Conservation (phyloP, 2,113 vertebrate genomes). For the Pelodiscus sinensis region DNA sequence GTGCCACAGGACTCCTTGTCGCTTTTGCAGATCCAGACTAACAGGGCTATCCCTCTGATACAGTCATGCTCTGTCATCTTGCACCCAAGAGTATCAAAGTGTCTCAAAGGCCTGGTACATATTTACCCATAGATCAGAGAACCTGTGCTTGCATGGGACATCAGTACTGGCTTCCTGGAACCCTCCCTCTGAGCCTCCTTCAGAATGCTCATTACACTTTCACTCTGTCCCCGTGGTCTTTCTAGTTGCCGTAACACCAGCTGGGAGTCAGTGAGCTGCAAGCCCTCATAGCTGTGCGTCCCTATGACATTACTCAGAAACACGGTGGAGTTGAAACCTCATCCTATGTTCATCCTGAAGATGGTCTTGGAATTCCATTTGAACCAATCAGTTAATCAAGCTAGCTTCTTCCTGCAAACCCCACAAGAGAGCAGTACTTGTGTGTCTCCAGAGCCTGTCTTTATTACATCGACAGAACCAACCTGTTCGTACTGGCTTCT, state of each 20-base stretch:
- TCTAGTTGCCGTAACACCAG: background rate
- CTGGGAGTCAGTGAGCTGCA: background rate
- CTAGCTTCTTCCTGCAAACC: background rate
- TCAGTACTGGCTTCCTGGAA: background rate
- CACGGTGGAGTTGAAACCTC: background rate
- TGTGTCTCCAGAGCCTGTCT: background rate
- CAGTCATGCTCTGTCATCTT: background rate
- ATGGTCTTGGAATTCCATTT: background rate
- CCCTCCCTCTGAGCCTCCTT: background rate
- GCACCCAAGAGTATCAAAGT: background rate
- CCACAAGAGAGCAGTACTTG: background rate
- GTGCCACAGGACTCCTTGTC: too few species aligned
- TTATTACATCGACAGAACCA: background rate
- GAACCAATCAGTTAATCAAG: background rate
- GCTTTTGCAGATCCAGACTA: too few species aligned
- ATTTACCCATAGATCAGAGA: background rate
- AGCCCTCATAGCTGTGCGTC: background rate
- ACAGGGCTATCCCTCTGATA: too few species aligned
- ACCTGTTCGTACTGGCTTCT: background rate
- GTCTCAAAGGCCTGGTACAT: background rate
- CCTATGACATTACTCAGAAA: background rate
- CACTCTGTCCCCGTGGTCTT: background rate
- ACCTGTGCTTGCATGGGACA: background rate
- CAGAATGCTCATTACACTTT: background rate
- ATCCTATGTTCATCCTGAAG: background rate